These are phyloP conservation scores for Rhynchonycteris naso DNA, from an alignment of 2,797 vertebrate species.

Conservation along the genomic window DNA sequence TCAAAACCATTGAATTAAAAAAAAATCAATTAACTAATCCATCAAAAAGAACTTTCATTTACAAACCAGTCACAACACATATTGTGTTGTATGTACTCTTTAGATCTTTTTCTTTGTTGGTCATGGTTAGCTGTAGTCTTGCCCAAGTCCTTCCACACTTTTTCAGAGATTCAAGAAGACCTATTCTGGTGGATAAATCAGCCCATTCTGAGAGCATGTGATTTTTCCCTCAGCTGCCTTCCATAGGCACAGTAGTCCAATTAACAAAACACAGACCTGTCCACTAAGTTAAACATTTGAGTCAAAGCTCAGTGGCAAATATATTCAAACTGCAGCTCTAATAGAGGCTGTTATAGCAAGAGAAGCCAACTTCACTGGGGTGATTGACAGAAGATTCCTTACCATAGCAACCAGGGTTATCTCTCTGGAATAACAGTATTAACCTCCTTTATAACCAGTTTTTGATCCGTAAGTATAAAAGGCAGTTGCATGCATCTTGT, in stretches of 20 bases:
- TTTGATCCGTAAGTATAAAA: conserved; percentile 81
- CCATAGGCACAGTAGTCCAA: neutral
- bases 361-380: conserved; percentile 72
- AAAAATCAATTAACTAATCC: conserved; percentile 68
- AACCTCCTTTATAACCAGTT: conserved; percentile 81
- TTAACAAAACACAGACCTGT: conserved; percentile 67
- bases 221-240: neutral
- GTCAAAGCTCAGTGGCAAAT: conserved; percentile 77
- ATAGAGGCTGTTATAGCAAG: conserved; percentile 53
- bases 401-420: conserved; percentile 85
- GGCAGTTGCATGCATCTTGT: conserved; percentile 70
- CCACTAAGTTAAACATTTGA: conserved; percentile 66
- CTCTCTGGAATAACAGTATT: conserved; percentile 83
- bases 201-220: neutral
- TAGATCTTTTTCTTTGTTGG: neutral
- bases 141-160: conserved; percentile 32
- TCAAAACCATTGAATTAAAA: conserved; percentile 67
- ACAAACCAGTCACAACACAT: neutral
- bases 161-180: neutral
- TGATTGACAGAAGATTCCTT: conserved; percentile 84
- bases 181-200: neutral
- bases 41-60: conserved; percentile 48
- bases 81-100: neutral
- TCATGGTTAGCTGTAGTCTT: conserved; percentile 9
- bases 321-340: conserved; percentile 63